phyloP scores from a whole-genome alignment of 2,113 vertebrate genomes.

The Syngnathus scovelli region DNA sequence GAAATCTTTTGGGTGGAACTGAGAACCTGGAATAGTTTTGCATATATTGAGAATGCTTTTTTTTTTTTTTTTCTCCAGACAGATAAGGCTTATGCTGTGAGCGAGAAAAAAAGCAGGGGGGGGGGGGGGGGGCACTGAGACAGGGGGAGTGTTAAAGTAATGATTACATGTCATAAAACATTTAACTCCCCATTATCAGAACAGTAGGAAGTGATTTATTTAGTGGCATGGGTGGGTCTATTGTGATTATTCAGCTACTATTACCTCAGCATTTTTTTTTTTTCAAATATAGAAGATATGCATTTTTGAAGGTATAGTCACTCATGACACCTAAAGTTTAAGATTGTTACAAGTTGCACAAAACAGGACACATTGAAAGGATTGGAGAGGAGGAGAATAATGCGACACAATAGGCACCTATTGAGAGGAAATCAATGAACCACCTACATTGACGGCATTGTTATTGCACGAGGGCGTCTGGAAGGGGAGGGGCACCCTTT shows the following conservation, averaged over 20 bases:
- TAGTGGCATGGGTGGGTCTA: slow-evolving; percentile 21
- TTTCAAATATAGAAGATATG: neutral
- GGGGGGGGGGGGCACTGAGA: neutral
- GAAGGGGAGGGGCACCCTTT: slow-evolving; percentile 51
- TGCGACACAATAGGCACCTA: slow-evolving; percentile 52
- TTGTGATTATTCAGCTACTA: neutral
- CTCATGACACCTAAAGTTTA: neutral
- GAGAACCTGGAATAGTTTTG: slow-evolving; percentile 31
- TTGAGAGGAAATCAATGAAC: slow-evolving; percentile 61
- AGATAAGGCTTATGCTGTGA: slow-evolving; percentile 15
- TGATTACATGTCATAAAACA: slow-evolving; percentile 63
- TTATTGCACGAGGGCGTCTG: slow-evolving; percentile 40
- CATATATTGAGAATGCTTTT: slow-evolving; percentile 33
- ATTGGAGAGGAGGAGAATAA: slow-evolving; percentile 36
- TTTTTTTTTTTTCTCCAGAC: neutral
- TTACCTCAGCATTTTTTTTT: neutral
- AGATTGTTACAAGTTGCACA: slow-evolving; percentile 21
- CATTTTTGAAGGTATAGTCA: neutral
- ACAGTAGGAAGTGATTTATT: slow-evolving; percentile 60
- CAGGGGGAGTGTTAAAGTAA: slow-evolving; percentile 44
- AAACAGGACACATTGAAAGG: slow-evolving; percentile 37
- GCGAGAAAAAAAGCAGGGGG: slow-evolving; percentile 5
- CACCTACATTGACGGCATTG: slow-evolving; percentile 58
- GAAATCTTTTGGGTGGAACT: slow-evolving; percentile 26
- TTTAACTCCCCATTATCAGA: slow-evolving; percentile 62